phyloP scores from a whole-genome alignment of 1,140 invertebrate genomes.

The Heliconius himera region DNA sequence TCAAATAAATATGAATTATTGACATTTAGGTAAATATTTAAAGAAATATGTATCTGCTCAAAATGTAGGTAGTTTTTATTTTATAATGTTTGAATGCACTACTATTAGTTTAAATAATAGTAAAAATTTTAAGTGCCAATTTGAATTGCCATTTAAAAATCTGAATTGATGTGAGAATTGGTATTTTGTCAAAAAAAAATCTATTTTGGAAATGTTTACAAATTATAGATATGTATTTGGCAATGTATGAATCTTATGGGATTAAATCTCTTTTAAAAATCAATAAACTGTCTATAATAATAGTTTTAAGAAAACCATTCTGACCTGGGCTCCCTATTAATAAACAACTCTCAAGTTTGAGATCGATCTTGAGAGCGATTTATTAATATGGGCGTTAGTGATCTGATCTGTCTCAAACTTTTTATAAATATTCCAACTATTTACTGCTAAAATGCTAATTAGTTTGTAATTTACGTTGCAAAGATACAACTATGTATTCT shows the following conservation, averaged over 20 bases:
- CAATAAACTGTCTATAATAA: neutral
- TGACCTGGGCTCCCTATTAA: neutral
- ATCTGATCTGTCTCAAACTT: neutral
- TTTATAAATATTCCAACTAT: neutral
- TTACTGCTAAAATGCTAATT: neutral
- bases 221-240: neutral
- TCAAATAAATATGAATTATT: neutral
- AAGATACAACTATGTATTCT: neutral
- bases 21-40: neutral
- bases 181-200: neutral
- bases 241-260: neutral
- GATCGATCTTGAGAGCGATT: no score
- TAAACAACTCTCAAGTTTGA: no score
- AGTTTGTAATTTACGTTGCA: neutral
- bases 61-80: neutral
- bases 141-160: neutral
- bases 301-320: neutral
- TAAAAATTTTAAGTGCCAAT: neutral
- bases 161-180: neutral
- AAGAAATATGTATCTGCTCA: neutral
- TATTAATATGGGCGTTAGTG: no score
- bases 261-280: neutral
- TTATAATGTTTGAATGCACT: neutral
- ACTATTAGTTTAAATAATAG: neutral
- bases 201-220: slow-evolving; percentile 6